A percentile compares a stretch with the other conserved stretches of the same genome.
These are phyloP conservation scores for Stegana nigrithorax DNA, from an alignment of 2,888 invertebrate genomes.

Conservation along the genomic window DNA sequence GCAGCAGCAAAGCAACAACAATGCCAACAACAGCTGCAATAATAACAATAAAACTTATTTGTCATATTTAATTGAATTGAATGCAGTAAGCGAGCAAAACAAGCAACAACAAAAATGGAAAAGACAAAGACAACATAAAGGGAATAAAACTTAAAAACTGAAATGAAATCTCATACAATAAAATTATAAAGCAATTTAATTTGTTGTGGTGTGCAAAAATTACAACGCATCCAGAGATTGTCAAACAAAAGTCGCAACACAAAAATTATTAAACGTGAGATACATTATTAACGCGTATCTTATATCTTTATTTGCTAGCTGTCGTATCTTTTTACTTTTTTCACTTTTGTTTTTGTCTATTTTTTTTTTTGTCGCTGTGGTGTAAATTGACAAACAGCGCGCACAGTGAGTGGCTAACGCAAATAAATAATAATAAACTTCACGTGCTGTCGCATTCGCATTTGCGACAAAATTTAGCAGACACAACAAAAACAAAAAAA, in stretches of 20 bases:
- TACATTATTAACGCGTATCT: background rate
- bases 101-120: background rate
- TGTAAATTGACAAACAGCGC: too few relatives aligned
- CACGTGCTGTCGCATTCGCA: too few relatives aligned
- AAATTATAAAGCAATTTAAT: conserved; percentile 14
- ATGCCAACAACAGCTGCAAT: background rate
- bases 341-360: too few relatives aligned
- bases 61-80: conserved; percentile 12
- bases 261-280: background rate
- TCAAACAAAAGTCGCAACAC: background rate
- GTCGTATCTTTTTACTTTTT: too few relatives aligned
- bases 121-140: background rate
- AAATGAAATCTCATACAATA: conserved; percentile 10
- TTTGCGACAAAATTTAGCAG: too few relatives aligned
- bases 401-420: too few relatives aligned
- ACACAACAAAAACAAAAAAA: too few relatives aligned
- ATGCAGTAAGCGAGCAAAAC: too few relatives aligned
- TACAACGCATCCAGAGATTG: background rate
- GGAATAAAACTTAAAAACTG: background rate
- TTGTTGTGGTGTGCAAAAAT: background rate
- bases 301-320: too few relatives aligned
- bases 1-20: background rate
- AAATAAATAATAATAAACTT: too few relatives aligned
- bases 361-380: too few relatives aligned
- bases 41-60: conserved; percentile 8